Percentiles rank a stretch among this genome's conserved stretches.
These are phyloP conservation scores for Rhinopithecus roxellana DNA, from an alignment of 2,113 vertebrate species.

Conservation along the genomic window DNA sequence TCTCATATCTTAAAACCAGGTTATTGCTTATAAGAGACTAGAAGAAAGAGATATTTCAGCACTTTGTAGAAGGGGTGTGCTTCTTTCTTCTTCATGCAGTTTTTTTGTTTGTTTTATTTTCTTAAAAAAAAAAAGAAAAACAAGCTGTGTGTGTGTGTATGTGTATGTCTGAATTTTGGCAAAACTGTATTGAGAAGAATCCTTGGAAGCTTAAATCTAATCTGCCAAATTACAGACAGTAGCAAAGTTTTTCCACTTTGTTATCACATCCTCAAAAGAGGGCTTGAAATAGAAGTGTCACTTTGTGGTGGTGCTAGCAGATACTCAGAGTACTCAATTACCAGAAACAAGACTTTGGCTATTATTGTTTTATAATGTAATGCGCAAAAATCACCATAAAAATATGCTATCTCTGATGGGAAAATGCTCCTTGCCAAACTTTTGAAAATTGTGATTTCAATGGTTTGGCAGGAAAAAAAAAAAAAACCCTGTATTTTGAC, in stretches of 20 bases:
- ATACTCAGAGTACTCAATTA: not conserved
- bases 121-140: not conserved
- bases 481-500: not conserved
- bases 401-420: slow-evolving; percentile 54
- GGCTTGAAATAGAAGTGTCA: not conserved
- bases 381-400: slow-evolving; percentile 25
- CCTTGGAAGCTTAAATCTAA: not conserved
- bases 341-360: slow-evolving; percentile 42
- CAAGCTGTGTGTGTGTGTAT: not conserved
- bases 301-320: not conserved
- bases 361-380: slow-evolving; percentile 11
- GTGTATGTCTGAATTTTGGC: not conserved
- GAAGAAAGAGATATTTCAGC: not conserved
- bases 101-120: not conserved
- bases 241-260: not conserved
- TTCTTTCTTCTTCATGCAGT: not conserved
- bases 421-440: slow-evolving; percentile 50
- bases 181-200: slow-evolving; percentile 25
- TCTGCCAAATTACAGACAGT: not conserved
- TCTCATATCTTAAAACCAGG: not conserved
- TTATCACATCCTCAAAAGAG: not conserved
- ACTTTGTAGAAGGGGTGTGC: not conserved
- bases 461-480: slow-evolving; percentile 33
- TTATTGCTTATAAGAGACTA: not conserved
- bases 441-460: slow-evolving; percentile 59